A percentile compares a stretch with the other conserved stretches of the same genome.
Conservation (phyloP, 2,113 vertebrate genomes). For the Elachura formosa region DNA sequence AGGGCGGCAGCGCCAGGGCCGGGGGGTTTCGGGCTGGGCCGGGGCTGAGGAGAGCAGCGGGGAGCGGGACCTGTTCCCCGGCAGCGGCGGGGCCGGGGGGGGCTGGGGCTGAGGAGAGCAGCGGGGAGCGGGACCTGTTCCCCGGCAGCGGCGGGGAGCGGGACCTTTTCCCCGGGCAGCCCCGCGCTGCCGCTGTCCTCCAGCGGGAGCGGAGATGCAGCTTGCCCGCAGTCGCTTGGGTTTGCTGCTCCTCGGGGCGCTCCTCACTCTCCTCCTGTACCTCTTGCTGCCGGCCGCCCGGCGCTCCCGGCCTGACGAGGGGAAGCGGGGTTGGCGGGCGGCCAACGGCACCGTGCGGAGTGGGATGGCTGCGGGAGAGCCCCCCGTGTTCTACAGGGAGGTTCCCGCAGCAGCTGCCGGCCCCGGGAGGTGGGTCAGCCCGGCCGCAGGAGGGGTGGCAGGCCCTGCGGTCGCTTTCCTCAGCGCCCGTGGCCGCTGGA, state of each 20-base stretch:
- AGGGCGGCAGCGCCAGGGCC: not conserved
- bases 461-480: fast-evolving
- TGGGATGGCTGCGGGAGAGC: slow-evolving; percentile 73
- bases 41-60: too few species aligned
- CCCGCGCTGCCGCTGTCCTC: not conserved
- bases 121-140: not conserved
- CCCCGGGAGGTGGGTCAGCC: slow-evolving; percentile 75
- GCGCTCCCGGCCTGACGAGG: slow-evolving; percentile 63
- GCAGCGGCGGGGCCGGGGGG: not conserved
- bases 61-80: too few species aligned
- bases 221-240: slow-evolving; percentile 76
- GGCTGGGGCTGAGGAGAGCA: not conserved
- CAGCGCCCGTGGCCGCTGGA: not conserved
- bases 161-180: not conserved
- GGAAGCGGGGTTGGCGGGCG: not conserved
- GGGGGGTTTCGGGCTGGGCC: not conserved
- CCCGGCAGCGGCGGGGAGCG: not conserved
- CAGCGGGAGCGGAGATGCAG: slow-evolving; percentile 60
- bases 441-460: not conserved
- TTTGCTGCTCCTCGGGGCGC: slow-evolving; percentile 78
- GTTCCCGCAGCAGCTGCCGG: slow-evolving; percentile 66
- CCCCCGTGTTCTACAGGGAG: slow-evolving; percentile 88
- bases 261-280: slow-evolving; percentile 82
- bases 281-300: slow-evolving; percentile 79
- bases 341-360: slow-evolving; percentile 76